Evolutionary conservation across 2,888 invertebrate species (phyloP).

Genomic region (Mongoloraphidia duomilia): DNA sequence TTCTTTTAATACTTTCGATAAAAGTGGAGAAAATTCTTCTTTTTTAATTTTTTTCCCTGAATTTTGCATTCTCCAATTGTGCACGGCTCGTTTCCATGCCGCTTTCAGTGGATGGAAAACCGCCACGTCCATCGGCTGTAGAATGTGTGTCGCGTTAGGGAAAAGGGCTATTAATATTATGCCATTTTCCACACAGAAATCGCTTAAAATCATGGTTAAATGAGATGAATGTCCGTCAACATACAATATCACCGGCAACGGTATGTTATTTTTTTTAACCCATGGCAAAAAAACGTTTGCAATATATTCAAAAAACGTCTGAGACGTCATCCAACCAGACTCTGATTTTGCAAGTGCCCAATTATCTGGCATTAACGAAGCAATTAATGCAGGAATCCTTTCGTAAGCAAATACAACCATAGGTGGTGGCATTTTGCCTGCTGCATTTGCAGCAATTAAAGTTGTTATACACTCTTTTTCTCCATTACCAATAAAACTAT

Average conservation of each 20-base stretch:
- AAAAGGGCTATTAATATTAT: slow-evolving; percentile 23
- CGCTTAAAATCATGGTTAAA: slow-evolving; percentile 22
- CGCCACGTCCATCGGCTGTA: slow-evolving; percentile 26
- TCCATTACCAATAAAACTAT: slow-evolving; percentile 17
- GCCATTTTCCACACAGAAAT: slow-evolving; percentile 24
- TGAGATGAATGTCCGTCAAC: slow-evolving; percentile 27
- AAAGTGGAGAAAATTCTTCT: slow-evolving; percentile 17
- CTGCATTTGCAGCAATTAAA: slow-evolving; percentile 17
- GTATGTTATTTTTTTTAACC: slow-evolving; percentile 21
- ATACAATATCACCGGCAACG: slow-evolving; percentile 23
- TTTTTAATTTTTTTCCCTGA: slow-evolving; percentile 15
- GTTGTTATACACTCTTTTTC: slow-evolving; percentile 20
- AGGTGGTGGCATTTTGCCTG: slow-evolving; percentile 13
- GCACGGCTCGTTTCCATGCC: slow-evolving; percentile 19
- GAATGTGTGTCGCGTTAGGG: slow-evolving; percentile 25
- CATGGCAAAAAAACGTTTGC: slow-evolving; percentile 25
- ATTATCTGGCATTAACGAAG: slow-evolving; percentile 17
- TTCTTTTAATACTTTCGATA: slow-evolving; percentile 15
- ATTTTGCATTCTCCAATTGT: slow-evolving; percentile 18
- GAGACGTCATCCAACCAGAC: slow-evolving; percentile 28
- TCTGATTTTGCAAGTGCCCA: slow-evolving; percentile 27
- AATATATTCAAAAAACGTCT: slow-evolving; percentile 26
- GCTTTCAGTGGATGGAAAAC: slow-evolving; percentile 23
- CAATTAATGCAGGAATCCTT: slow-evolving; percentile 18
- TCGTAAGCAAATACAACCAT: slow-evolving; percentile 20